These are phyloP conservation scores for Phania funesta DNA, from an alignment of 2,888 invertebrate genomes.

Conservation along the genomic window DNA sequence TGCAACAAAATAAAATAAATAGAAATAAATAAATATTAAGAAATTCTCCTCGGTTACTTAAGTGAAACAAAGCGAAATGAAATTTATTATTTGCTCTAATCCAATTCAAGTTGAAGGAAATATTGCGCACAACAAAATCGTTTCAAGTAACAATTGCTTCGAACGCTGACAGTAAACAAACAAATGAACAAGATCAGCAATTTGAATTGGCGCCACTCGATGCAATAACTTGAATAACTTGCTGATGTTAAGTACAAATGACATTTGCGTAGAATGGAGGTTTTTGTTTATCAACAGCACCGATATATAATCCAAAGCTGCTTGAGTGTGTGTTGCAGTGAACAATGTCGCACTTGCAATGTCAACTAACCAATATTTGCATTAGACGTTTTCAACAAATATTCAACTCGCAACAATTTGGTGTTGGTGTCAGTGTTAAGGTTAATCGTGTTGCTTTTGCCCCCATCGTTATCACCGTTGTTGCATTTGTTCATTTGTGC, in stretches of 20 bases:
- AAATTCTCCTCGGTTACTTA: too few relatives aligned
- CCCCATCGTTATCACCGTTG: slow-evolving; percentile 10
- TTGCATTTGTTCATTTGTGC: slow-evolving; percentile 44
- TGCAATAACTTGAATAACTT: slow-evolving; percentile 50
- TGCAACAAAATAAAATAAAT: neutral
- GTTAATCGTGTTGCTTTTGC: slow-evolving; percentile 30
- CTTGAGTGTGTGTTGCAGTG: slow-evolving; percentile 23
- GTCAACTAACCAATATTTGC: neutral
- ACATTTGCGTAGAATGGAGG: slow-evolving; percentile 55
- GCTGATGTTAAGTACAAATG: slow-evolving; percentile 66
- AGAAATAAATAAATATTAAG: slow-evolving; percentile 5
- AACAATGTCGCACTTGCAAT: slow-evolving; percentile 49
- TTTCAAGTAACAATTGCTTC: slow-evolving; percentile 26
- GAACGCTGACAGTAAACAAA: slow-evolving; percentile 29
- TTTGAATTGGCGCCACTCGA: slow-evolving; percentile 62
- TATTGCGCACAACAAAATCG: slow-evolving; percentile 18
- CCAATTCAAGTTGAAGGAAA: slow-evolving; percentile 20
- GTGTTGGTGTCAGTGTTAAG: slow-evolving; percentile 49
- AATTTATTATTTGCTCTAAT: slow-evolving; percentile 42
- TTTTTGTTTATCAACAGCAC: slow-evolving; percentile 27
- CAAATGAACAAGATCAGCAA: slow-evolving; percentile 37
- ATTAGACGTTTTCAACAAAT: slow-evolving; percentile 14
- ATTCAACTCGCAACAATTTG: slow-evolving; percentile 38
- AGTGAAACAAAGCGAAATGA: neutral
- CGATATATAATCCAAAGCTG: slow-evolving; percentile 41